Evolutionary conservation across 2,888 invertebrate species (phyloP).

Genomic region (Hydriomena furcata): DNA sequence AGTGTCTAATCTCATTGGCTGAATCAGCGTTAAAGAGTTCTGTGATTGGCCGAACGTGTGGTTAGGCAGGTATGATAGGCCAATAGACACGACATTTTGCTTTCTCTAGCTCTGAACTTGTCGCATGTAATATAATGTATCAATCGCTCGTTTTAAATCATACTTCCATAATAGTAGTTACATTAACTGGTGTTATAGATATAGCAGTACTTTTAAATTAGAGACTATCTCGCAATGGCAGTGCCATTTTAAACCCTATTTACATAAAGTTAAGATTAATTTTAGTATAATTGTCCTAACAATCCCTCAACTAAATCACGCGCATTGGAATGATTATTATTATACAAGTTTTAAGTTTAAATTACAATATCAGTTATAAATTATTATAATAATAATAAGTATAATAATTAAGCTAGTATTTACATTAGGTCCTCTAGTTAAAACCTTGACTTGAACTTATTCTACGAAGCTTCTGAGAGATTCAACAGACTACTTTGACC

Average conservation of each 20-base stretch:
- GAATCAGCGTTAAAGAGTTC: too few species aligned
- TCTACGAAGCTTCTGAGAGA: conserved; percentile 31
- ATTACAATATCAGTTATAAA: conserved; percentile 25
- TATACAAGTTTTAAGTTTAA: conserved; percentile 26
- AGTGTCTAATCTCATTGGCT: too few species aligned
- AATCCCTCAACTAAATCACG: conserved; percentile 55
- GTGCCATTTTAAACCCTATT: conserved; percentile 55
- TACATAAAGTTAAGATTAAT: conserved; percentile 48
- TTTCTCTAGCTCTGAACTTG: too few species aligned
- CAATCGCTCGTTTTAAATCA: conserved; percentile 8
- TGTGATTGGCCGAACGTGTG: too few species aligned
- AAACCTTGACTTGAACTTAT: conserved; percentile 48
- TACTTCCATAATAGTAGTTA: conserved; percentile 10
- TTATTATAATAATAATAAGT: conserved; percentile 29
- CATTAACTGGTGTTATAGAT: conserved; percentile 24
- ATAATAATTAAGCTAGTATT: conserved; percentile 43
- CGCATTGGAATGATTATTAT: conserved; percentile 68
- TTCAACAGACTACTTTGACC: conserved; percentile 20
- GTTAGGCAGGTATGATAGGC: too few species aligned
- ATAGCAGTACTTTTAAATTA: conserved; percentile 25
- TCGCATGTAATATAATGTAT: neutral
- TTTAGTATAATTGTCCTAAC: conserved; percentile 44
- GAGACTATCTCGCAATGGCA: conserved; percentile 20
- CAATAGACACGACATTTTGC: too few species aligned
- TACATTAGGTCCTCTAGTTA: conserved; percentile 54